Evolutionary conservation across 2,888 invertebrate species (phyloP).

Genomic region (Drosophila nigritarsus): DNA sequence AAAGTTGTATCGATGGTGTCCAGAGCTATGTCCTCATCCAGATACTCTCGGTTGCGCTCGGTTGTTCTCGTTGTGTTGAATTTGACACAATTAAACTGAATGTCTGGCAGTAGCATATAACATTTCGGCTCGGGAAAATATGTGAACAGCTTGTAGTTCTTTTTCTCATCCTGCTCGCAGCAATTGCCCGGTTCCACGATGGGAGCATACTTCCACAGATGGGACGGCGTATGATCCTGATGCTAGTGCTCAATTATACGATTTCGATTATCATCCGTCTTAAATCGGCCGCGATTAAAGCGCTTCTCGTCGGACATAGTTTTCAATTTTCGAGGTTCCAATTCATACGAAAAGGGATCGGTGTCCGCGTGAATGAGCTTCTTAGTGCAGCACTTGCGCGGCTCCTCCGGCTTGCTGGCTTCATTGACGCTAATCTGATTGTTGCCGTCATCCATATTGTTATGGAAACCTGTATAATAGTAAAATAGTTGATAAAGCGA

Average conservation of each 20-base stretch:
- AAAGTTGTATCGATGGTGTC: constrained; percentile 46
- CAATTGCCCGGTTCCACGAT: constrained; percentile 82
- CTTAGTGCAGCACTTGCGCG: constrained; percentile 63
- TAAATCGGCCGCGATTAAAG: constrained; percentile 44
- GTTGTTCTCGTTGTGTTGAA: constrained; percentile 52
- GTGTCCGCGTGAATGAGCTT: constrained; percentile 71
- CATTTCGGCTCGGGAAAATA: constrained; percentile 83
- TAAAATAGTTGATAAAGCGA: too few species aligned
- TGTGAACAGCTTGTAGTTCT: constrained; percentile 82
- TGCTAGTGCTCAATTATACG: constrained; percentile 62
- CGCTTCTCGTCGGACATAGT: constrained; percentile 73
- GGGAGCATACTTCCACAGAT: constrained; percentile 75
- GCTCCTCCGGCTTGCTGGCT: constrained; percentile 46
- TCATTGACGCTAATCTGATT: constrained; percentile 13
- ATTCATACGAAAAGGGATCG: constrained; percentile 73
- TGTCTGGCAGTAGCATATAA: constrained; percentile 82
- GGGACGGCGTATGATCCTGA: constrained; percentile 77
- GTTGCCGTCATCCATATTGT: too few species aligned
- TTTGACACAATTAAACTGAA: constrained; percentile 78
- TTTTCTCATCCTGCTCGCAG: constrained; percentile 82
- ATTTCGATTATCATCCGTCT: constrained; percentile 31
- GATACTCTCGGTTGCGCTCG: constrained; percentile 78
- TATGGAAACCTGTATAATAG: too few species aligned
- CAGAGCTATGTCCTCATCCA: constrained; percentile 78
- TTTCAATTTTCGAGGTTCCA: constrained; percentile 75